Conservation (phyloP, 2,888 invertebrate genomes). For the Trilocha varians region DNA sequence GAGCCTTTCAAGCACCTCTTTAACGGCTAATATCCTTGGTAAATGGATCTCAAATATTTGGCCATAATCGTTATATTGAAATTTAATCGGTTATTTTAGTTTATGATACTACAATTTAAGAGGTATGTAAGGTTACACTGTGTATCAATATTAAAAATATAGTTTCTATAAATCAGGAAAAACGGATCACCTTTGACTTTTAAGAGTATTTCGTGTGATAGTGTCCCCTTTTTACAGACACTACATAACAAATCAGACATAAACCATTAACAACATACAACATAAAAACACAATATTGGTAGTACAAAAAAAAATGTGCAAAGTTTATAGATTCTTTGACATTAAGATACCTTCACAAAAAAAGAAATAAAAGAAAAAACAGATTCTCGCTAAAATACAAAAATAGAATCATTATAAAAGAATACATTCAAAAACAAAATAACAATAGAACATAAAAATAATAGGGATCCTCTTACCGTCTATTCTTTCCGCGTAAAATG, state of each 20-base stretch:
- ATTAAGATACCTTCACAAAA: too few relatives aligned
- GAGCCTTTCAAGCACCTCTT: constrained; percentile 70
- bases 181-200: too few relatives aligned
- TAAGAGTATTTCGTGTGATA: constrained; percentile 8
- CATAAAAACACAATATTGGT: too few relatives aligned
- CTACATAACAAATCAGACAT: too few relatives aligned
- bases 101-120: too few relatives aligned
- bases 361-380: too few relatives aligned
- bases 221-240: neutral
- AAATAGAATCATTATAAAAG: neutral
- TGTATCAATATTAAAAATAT: too few relatives aligned
- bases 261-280: too few relatives aligned
- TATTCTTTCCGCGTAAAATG: constrained; percentile 52
- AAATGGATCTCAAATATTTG: constrained; percentile 69
- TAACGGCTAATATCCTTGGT: constrained; percentile 69
- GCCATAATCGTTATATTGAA: constrained; percentile 49
- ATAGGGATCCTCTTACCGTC: constrained; percentile 59
- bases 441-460: constrained; percentile 11
- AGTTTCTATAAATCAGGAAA: too few relatives aligned
- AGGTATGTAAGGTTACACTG: too few relatives aligned
- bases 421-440: neutral
- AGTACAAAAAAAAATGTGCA: too few relatives aligned
- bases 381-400: neutral
- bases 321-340: too few relatives aligned
- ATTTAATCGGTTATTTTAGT: constrained; percentile 45